Evolutionary conservation across 2,797 vertebrate genomes (phyloP).

Genomic region (Labeo calbasu): DNA sequence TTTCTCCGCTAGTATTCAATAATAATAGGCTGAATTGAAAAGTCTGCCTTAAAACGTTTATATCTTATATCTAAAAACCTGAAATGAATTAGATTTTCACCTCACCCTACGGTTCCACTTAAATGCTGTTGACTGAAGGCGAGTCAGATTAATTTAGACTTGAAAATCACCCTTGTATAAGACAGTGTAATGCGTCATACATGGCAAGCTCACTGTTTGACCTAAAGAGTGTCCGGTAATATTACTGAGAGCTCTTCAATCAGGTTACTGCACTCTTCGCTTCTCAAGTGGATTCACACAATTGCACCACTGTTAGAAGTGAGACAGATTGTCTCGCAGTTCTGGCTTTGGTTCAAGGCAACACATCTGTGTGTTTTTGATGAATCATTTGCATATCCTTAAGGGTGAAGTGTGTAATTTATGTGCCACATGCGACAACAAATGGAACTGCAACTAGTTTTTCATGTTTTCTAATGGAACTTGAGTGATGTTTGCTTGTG

Average conservation of each 20-base stretch:
- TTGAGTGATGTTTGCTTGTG: constrained; percentile 3
- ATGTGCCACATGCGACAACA: not conserved
- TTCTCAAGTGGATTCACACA: constrained; percentile 25
- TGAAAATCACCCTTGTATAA: constrained; percentile 20
- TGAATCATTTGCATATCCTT: constrained; percentile 22
- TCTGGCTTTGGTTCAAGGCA: constrained; percentile 5
- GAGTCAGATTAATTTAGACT: not conserved
- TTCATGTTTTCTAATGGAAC: not conserved
- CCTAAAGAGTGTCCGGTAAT: constrained; percentile 36
- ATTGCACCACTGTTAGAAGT: not conserved
- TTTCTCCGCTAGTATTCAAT: not conserved
- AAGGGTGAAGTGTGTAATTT: constrained; percentile 36
- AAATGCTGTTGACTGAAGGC: not conserved
- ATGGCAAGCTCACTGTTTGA: constrained; percentile 34
- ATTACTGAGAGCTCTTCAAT: constrained; percentile 47
- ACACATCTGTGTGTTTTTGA: constrained; percentile 15
- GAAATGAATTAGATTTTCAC: not conserved
- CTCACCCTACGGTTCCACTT: not conserved
- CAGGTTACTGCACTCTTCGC: constrained; percentile 29
- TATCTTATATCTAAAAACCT: not conserved
- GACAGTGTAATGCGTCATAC: constrained; percentile 9
- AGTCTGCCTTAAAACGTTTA: not conserved
- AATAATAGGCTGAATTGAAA: not conserved
- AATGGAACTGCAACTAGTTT: constrained; percentile 9
- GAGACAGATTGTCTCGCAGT: not conserved